Conservation (phyloP, 92 coral and sea anemone genomes). For the Bergia sp. region DNA sequence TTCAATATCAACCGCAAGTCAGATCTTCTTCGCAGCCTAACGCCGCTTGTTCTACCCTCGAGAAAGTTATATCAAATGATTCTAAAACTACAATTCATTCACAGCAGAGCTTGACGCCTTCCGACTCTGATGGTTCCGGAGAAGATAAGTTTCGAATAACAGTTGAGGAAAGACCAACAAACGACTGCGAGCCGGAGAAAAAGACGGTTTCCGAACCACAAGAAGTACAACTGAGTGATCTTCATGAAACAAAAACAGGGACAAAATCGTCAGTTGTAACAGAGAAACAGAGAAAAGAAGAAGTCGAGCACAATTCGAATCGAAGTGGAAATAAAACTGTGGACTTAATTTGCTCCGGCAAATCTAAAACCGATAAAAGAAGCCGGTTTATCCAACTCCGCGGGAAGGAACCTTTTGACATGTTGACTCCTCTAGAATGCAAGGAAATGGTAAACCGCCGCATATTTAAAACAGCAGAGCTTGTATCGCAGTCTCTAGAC, state of each 20-base stretch:
- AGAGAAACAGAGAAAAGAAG: not conserved
- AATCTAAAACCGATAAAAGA: not conserved
- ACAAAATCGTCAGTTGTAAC: not conserved
- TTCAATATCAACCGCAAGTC: conserved; percentile 69
- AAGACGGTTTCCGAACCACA: not conserved
- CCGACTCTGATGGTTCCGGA: not conserved
- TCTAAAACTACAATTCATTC: not conserved
- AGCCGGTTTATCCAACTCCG: not conserved
- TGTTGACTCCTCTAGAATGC: conserved; percentile 19
- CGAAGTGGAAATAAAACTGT: not conserved
- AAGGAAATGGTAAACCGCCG: conserved; percentile 13
- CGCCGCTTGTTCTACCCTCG: not conserved
- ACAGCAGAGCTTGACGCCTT: not conserved
- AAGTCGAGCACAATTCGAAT: not conserved
- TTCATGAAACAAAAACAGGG: not conserved
- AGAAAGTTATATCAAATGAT: not conserved
- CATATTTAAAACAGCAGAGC: not conserved
- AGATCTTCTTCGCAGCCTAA: not conserved
- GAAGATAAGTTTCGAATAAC: not conserved
- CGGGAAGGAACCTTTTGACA: conserved; percentile 8
- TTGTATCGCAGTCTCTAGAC: not conserved
- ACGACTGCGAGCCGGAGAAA: not conserved
- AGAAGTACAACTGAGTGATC: conserved; percentile 5
- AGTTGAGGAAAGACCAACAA: not conserved
- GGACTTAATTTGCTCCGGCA: not conserved